These are phyloP conservation scores for Perithous albicinctus DNA, from an alignment of 2,888 invertebrate species.

Conservation along the genomic window DNA sequence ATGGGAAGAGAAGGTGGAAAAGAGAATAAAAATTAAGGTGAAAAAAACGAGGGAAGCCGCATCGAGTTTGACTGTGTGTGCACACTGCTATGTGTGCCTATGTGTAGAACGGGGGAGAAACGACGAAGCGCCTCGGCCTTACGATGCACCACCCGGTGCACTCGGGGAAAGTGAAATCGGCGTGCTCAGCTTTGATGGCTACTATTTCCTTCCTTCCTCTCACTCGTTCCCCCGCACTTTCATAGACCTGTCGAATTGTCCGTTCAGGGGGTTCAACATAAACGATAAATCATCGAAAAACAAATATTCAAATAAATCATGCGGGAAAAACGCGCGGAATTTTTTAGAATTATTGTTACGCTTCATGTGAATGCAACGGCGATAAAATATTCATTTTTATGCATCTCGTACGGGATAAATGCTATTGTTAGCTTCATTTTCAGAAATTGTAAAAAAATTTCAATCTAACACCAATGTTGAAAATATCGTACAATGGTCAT, in stretches of 20 bases:
- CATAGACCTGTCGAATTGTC: background rate
- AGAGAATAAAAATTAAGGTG: constrained; percentile 46
- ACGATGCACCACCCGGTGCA: constrained; percentile 71
- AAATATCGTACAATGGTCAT: too few relatives aligned
- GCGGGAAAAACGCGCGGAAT: too few relatives aligned
- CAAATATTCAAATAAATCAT: too few relatives aligned
- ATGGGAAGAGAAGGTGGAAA: constrained; percentile 57
- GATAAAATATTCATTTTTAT: background rate
- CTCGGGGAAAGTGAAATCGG: constrained; percentile 82
- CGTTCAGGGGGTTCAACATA: background rate
- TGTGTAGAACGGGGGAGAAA: constrained; percentile 64
- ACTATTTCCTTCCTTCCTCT: constrained; percentile 48
- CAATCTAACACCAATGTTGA: too few relatives aligned
- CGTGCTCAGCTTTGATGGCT: constrained; percentile 69
- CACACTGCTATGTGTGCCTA: background rate
- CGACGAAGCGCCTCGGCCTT: constrained; percentile 64
- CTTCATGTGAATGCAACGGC: background rate
- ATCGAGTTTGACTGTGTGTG: constrained; percentile 30
- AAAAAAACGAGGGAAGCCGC: constrained; percentile 52
- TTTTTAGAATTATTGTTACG: background rate
- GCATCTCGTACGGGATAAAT: too few relatives aligned
- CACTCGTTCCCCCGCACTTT: constrained; percentile 17
- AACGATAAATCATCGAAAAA: constrained; percentile 1
- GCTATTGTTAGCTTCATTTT: too few relatives aligned
- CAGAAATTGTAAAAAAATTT: too few relatives aligned